Evolutionary conservation across 2,888 invertebrate genomes (phyloP), one percentile per base, ranked within the genome.

Genomic region (Neoascia interrupta): DNA sequence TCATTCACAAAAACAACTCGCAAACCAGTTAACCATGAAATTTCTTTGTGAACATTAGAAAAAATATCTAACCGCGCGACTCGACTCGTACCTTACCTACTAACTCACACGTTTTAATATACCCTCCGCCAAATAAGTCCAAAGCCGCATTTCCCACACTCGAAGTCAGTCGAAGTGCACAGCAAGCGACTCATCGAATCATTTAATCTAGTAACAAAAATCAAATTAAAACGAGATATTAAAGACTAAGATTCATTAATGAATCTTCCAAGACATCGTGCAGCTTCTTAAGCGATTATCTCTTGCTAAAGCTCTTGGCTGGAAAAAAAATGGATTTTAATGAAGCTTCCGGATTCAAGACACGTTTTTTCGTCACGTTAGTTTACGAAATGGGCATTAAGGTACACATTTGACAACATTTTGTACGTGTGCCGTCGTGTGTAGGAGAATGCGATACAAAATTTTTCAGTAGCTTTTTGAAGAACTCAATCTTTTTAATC

Each of bases 11-110:
- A 76, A 70, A 70, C 41, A 70, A 76, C 37, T 54, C 37, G 15
- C 6, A 64, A 70, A 70, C 76, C 51, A 60, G 76, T 70, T 76
- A 70, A 60, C 76, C 70, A 76, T 76, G 76, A 70, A 64, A 76
- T 64, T 41, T 51, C 31, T 63, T 45, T 21, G 28, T 11, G 54
- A 26, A 31, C 56, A 37, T 53, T 58, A 76, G 39, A 70, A 70
- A 64, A n/a, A n/a, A n/a, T n/a, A n/a, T n/a, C n/a, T n/a, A n/a
- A n/a, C n/a, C n/a, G n/a, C n/a, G n/a, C n/a, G n/a, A n/a, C n/a
- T n/a, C n/a, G n/a, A n/a, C n/a, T n/a, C n/a, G n/a, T n/a, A n/a
- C n/a, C n/a, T n/a, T n/a, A 61, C 19, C 18, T n/a, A 56, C 26
- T 10, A 51, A 41, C 21, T 34, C 16, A 56, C 39, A 61, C 54